A percentile compares a stretch with the other conserved stretches of the same genome.
Evolutionary conservation across 2,888 invertebrate genomes (phyloP).

Genomic region (Heteromurus nitidus): DNA sequence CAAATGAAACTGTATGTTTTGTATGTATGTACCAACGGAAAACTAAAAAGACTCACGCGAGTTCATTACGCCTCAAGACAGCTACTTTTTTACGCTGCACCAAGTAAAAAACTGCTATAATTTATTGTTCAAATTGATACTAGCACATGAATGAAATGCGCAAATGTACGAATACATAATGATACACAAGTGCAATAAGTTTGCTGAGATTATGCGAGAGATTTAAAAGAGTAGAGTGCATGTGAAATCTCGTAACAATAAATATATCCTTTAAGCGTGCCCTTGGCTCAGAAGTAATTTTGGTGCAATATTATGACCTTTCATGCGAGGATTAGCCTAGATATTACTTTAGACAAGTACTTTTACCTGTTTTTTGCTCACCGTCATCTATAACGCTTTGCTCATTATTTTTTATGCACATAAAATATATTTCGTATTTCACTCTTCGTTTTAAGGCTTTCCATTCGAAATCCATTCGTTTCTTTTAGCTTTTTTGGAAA

Average conservation of each 20-base stretch:
- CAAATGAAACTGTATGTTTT: too few relatives aligned
- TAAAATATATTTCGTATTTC: background rate
- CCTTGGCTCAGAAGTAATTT: constrained; percentile 28
- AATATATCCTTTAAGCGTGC: constrained; percentile 20
- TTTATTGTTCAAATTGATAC: too few relatives aligned
- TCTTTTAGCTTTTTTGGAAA: too few relatives aligned
- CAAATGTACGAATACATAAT: too few relatives aligned
- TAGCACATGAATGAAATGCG: too few relatives aligned
- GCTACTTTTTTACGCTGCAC: too few relatives aligned
- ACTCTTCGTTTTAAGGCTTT: background rate
- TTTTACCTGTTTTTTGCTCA: background rate
- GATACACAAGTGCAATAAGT: too few relatives aligned
- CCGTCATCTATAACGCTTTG: background rate
- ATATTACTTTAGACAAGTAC: constrained; percentile 6
- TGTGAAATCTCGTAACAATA: constrained; percentile 28
- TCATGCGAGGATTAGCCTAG: constrained; percentile 36
- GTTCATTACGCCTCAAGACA: too few relatives aligned
- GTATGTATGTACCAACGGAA: too few relatives aligned
- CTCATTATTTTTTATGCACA: background rate
- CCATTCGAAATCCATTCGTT: background rate
- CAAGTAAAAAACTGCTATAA: too few relatives aligned
- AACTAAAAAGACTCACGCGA: too few relatives aligned
- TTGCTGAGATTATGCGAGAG: too few relatives aligned
- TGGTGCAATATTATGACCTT: constrained; percentile 38
- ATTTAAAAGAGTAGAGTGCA: background rate